Percentiles rank a stretch among this genome's conserved stretches.
phyloP scores from a whole-genome alignment of 2,113 vertebrate species.

The Clupea harengus region DNA sequence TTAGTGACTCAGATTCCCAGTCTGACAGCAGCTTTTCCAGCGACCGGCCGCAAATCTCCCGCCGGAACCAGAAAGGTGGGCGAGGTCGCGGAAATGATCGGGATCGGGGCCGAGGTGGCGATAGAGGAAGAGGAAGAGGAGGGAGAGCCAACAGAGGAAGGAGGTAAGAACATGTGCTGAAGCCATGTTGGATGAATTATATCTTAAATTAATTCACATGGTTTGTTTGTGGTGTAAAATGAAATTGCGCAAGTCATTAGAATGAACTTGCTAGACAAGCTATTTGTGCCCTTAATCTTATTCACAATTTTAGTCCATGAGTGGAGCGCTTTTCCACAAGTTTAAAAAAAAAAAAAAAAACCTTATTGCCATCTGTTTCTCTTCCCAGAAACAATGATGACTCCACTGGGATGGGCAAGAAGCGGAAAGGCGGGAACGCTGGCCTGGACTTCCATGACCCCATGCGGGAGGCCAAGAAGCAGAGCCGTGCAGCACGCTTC shows the following conservation, averaged over 20 bases:
- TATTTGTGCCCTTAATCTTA: too few relatives aligned
- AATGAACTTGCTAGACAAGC: too few relatives aligned
- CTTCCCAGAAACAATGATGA: slow-evolving; percentile 69
- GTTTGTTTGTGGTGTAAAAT: too few relatives aligned
- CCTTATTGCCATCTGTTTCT: neutral
- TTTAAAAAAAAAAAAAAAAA: too few relatives aligned
- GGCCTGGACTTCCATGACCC: slow-evolving; percentile 85
- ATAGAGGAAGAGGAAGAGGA: slow-evolving; percentile 71
- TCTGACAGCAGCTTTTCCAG: slow-evolving; percentile 76
- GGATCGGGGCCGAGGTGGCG: slow-evolving; percentile 64
- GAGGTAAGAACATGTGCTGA: slow-evolving; percentile 53
- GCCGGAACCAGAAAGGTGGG: slow-evolving; percentile 68
- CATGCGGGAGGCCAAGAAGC: slow-evolving; percentile 84
- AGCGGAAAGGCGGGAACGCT: slow-evolving; percentile 74
- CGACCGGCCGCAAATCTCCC: slow-evolving; percentile 69
- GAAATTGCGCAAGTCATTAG: too few relatives aligned
- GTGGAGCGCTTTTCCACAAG: too few relatives aligned
- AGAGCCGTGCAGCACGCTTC: slow-evolving; percentile 84
- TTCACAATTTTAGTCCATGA: too few relatives aligned
- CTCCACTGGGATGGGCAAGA: slow-evolving; percentile 64
- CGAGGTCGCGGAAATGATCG: slow-evolving; percentile 70
- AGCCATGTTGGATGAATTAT: neutral
- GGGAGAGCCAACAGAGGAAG: slow-evolving; percentile 72
- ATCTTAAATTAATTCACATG: neutral
- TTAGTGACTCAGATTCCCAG: slow-evolving; percentile 75